Evolutionary conservation across 2,797 vertebrate genomes (phyloP), one percentile per base, ranked within the genome.

Genomic region (Nasua narica): DNA sequence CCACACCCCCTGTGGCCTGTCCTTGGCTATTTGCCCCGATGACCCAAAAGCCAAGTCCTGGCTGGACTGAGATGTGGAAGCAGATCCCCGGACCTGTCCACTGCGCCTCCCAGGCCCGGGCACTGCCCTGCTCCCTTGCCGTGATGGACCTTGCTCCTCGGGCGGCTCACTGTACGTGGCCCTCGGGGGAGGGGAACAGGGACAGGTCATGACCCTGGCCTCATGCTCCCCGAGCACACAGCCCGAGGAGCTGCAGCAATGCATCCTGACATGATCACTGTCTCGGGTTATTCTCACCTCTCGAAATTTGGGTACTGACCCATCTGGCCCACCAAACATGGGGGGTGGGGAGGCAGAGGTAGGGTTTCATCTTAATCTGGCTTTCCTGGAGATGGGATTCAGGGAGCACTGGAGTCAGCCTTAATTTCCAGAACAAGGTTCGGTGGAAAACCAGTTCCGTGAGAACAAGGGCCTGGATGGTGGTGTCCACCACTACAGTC

Each of bases 51-150:
- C 1, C 87, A 77, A 60, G 23, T 5, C 96, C 86, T 46, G 92
- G 97, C 96, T 40, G 2, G 27, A 54, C 95, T 92, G 95, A 97
- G 97, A 88, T 81, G 43, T 29, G 95, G 87, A 81, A 77, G 32
- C 37, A 82, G 60, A 67, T 65, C 82, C 81, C 76, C 32, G 32
- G 0, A 62, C 62, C 82, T 50, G 91, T 88, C 93, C 58, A 48
- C 97, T 96, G 78, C 3, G 2, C 77, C 76, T 85, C 69, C 93
- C 8, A 0, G 65, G 70, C 50, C 83, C 3, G 0, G 48, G 46
- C 35, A 70, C 52, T n/a, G 35, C 15, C 76, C 81, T 74, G 54
- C 78, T 52, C 29, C n/a, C 2, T 0, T 29, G 35, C 4, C 11
- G 27, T 32, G 19, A 19, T 6, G 18, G 3, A 12, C 21, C 7